A percentile compares a stretch with the other conserved stretches of the same genome.
Evolutionary conservation across 2,113 vertebrate genomes (phyloP).

Genomic region (Cryptotis parvus): DNA sequence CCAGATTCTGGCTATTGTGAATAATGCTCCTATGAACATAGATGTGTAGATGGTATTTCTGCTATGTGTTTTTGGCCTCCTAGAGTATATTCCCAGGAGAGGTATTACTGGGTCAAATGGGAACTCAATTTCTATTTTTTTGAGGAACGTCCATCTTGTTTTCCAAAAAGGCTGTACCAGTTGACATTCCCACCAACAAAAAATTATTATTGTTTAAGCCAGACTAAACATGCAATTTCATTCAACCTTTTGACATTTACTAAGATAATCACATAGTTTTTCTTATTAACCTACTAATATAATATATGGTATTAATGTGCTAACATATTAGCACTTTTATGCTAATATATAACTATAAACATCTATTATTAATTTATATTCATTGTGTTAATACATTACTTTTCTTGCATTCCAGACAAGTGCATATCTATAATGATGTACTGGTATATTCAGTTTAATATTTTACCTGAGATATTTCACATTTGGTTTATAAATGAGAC

Average conservation of each 20-base stretch:
- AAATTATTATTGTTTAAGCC: neutral
- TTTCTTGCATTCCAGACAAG: neutral
- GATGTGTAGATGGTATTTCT: too few species aligned
- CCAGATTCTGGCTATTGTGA: too few species aligned
- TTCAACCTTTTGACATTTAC: constrained; percentile 1
- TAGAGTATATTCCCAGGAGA: too few species aligned
- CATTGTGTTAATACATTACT: neutral
- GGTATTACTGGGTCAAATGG: too few species aligned
- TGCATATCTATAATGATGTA: neutral
- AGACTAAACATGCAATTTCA: neutral
- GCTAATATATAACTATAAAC: too few species aligned
- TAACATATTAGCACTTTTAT: too few species aligned
- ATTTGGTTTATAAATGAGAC: neutral
- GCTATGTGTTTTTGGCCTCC: too few species aligned
- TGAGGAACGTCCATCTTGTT: too few species aligned
- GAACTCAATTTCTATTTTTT: too few species aligned
- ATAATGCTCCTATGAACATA: too few species aligned
- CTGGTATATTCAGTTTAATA: constrained; percentile 26
- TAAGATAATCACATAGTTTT: neutral
- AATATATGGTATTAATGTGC: neutral
- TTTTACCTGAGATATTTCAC: constrained; percentile 34
- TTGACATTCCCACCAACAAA: too few species aligned
- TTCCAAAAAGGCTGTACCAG: too few species aligned
- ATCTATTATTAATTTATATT: neutral
- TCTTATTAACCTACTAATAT: neutral